Conservation (phyloP, 2,113 vertebrate species). For the Bungarus multicinctus region DNA sequence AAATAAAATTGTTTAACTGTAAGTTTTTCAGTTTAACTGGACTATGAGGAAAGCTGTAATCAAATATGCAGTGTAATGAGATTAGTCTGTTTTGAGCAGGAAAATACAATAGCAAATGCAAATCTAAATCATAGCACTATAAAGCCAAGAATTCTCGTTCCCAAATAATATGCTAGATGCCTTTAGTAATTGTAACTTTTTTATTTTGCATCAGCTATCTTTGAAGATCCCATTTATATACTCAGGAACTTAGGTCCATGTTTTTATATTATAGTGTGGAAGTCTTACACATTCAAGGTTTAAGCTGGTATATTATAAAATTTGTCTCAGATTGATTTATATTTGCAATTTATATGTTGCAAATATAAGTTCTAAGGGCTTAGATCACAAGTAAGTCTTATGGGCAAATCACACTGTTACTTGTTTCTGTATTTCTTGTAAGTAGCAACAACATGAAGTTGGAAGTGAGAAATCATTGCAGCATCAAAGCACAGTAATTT, state of each 20-base stretch:
- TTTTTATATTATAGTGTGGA: not conserved
- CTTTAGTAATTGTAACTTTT: not conserved
- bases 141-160: not conserved
- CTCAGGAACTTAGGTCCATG: not conserved
- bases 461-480: not conserved
- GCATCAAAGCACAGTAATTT: not conserved
- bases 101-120: not conserved
- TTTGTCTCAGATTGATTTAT: conserved; percentile 20
- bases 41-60: not conserved
- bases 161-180: not conserved
- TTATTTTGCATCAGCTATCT: not conserved
- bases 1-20: not conserved
- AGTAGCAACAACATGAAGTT: not conserved
- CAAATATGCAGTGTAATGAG: not conserved
- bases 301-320: conserved; percentile 20
- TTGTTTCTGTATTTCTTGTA: not conserved
- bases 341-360: conserved; percentile 9
- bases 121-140: not conserved
- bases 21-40: not conserved
- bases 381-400: not conserved
- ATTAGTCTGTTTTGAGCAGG: conserved; percentile 7
- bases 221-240: not conserved
- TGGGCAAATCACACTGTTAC: not conserved
- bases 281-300: not conserved
- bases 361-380: not conserved